These are phyloP conservation scores for Diabrotica balteata DNA, from an alignment of 2,888 invertebrate species.

Conservation along the genomic window DNA sequence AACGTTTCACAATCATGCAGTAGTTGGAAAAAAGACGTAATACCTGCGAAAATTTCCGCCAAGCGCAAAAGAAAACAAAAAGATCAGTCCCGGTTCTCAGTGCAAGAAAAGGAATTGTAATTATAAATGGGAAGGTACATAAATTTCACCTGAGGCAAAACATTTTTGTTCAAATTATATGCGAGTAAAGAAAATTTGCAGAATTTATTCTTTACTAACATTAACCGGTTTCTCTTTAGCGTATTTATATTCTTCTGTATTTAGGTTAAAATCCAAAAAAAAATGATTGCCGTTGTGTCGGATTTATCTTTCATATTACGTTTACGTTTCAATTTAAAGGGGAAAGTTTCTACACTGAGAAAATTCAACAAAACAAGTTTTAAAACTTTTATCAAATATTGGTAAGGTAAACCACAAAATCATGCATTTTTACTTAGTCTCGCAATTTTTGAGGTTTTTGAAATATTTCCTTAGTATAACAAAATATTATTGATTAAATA, in stretches of 20 bases:
- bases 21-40: conserved; percentile 14
- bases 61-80: conserved; percentile 20
- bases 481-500: no score
- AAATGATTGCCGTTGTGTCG: conserved; percentile 1
- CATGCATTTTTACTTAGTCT: no score
- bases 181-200: conserved; percentile 13
- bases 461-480: no score
- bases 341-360: not conserved
- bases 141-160: conserved; percentile 24
- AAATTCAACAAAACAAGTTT: no score
- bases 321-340: conserved; percentile 4
- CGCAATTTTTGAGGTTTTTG: no score
- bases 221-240: conserved; percentile 14
- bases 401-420: no score
- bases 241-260: conserved; percentile 5
- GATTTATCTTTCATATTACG: not conserved
- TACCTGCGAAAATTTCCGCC: conserved; percentile 26
- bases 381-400: no score
- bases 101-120: conserved; percentile 24
- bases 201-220: conserved; percentile 8
- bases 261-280: not conserved
- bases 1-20: not conserved
- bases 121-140: conserved; percentile 31
- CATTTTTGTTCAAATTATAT: conserved; percentile 30
- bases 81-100: conserved; percentile 13